Conservation (phyloP, 2,113 vertebrate species). For the Microtus ochrogaster region DNA sequence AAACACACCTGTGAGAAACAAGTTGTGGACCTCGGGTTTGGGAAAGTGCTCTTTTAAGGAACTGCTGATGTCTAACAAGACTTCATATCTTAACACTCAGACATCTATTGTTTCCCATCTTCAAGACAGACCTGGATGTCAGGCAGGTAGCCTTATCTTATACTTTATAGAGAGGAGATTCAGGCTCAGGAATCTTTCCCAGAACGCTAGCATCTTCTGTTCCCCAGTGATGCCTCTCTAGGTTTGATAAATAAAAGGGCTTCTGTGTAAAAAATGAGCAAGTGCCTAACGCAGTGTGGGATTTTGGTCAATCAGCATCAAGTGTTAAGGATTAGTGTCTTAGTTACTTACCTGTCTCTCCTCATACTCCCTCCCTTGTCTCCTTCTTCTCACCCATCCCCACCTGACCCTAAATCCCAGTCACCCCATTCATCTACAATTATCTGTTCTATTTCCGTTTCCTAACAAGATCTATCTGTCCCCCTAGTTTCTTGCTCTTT, state of each 20-base stretch:
- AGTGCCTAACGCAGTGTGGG: neutral
- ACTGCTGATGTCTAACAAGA: constrained; percentile 20
- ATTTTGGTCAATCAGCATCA: neutral
- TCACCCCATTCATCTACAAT: neutral
- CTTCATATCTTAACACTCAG: neutral
- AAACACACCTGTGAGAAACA: constrained; percentile 43
- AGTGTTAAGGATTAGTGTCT: neutral
- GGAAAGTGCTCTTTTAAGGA: constrained; percentile 3
- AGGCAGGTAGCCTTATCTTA: neutral
- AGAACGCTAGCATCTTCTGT: neutral
- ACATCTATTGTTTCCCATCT: neutral
- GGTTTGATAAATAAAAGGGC: neutral
- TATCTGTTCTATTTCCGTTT: neutral
- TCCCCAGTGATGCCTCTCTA: neutral
- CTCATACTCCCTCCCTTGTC: no score
- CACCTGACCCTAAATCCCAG: neutral
- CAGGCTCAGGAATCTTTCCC: neutral
- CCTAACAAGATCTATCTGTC: neutral
- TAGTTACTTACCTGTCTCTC: neutral
- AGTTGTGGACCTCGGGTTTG: constrained; percentile 49
- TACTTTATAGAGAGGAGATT: neutral
- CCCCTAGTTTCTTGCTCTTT: neutral
- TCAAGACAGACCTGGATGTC: neutral
- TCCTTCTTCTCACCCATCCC: neutral
- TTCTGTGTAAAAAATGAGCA: constrained; percentile 9